Base-by-base conservation (phyloP, 2,888 invertebrate species). In the Parapristionchus giblindavisi region DNA sequence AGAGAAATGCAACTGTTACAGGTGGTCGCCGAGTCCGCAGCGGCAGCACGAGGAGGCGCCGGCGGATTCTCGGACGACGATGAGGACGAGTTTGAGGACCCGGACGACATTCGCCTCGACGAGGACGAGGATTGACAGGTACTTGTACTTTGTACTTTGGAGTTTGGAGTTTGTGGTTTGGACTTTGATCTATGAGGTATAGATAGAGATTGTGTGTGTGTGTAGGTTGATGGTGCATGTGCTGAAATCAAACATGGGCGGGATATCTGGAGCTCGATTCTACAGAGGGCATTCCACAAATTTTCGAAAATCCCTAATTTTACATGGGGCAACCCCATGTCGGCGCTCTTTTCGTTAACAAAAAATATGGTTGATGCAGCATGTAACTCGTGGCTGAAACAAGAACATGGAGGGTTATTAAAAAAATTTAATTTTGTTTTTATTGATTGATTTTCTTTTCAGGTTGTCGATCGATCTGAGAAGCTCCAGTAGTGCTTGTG, bases 121-220 rank as follows among this genome's bases (percentile, higher is more conserved):
- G 85, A 86, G 51, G 77, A 76, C 5, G 85, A 85, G 77, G 85
- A 84, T 79, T 84, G 83, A 85, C 84, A 82, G 36, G 80, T 83
- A 56, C 14, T 38, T 40, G 17, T 61, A 38, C 38, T 24, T 36
- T 38, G 40, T 36, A 4, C 60, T 36, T 1, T 8, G 32, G 29
- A 58, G 29, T 6, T 6, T 27, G 58, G 24, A 27, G 29, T 8
- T 6, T 8, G 34, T 11, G 4, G 63, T n/a, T 27, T n/a, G 27
- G 61, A 3, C 21, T 38, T 58, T 14, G 58, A 61, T n/a, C 24
- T 17, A 17, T 8, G 61, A 38, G n/a, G 6, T 21, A 27, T n/a
- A n/a, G 14, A 1, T 1, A 3, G n/a, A 21, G 29, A 24, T 6
- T 38, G 14, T 8, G 1, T 3, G 36, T 61, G 32, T 36, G 34